Conservation (phyloP, 2,113 vertebrate species). For the Xenopus tropicalis region UCB_Xtro_10.0 CM004444.2:56074001-56074500, state of each 20-base stretch:
- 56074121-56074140: not conserved
- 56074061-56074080: no score
- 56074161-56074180: slow-evolving; percentile 9
- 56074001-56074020: no score
- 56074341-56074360: slow-evolving; percentile 27
- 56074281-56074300: slow-evolving; percentile 45
- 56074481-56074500: no score
- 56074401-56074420: slow-evolving; percentile 15
- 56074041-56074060: no score
- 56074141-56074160: not conserved
- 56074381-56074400: slow-evolving; percentile 34
- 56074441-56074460: slow-evolving; percentile 7
- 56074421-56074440: slow-evolving; percentile 2
- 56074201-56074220: slow-evolving; percentile 30
- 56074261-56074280: slow-evolving; percentile 49
- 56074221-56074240: slow-evolving; percentile 35
- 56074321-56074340: slow-evolving; percentile 16
- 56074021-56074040: no score
- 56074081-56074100: no score
- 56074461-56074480: not conserved
- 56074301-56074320: slow-evolving; percentile 29
- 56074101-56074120: no score
- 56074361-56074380: slow-evolving; percentile 31
- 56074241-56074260: slow-evolving; percentile 39
- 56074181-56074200: slow-evolving; percentile 15